Percentiles rank a stretch among this genome's conserved stretches.
Conservation (phyloP, 30 jellyfish, hydroid and myxozoan genomes). For the Chironex yamaguchii region DNA sequence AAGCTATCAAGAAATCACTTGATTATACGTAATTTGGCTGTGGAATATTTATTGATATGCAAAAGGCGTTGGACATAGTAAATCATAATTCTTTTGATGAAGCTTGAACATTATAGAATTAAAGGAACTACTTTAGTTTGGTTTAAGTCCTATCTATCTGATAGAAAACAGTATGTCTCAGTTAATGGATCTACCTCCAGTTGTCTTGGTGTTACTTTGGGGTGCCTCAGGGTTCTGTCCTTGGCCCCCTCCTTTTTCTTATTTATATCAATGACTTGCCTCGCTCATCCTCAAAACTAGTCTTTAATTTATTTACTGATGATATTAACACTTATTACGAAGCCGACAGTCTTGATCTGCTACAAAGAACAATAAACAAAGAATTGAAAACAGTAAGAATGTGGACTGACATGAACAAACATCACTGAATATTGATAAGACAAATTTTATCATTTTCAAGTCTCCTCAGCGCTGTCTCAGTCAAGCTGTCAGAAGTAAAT, state of each 20-base stretch:
- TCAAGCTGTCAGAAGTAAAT: neutral
- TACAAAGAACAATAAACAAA: too few relatives aligned
- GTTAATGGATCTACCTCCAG: slow-evolving; percentile 5
- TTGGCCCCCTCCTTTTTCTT: neutral
- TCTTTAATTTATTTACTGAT: too few relatives aligned
- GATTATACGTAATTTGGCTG: slow-evolving; percentile 15
- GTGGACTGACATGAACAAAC: too few relatives aligned
- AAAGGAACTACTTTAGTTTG: slow-evolving; percentile 30
- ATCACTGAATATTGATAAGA: too few relatives aligned
- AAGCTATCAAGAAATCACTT: slow-evolving; percentile 2
- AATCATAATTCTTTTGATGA: slow-evolving; percentile 34
- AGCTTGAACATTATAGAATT: slow-evolving; percentile 46
- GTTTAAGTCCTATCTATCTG: slow-evolving; percentile 50
- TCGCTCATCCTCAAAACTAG: too few relatives aligned
- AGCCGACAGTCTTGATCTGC: too few relatives aligned
- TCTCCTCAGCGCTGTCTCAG: neutral
- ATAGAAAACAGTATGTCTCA: slow-evolving; percentile 50
- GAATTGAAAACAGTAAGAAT: too few relatives aligned
- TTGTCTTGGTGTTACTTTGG: slow-evolving; percentile 3
- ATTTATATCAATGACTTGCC: too few relatives aligned
- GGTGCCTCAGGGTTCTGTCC: slow-evolving; percentile 59
- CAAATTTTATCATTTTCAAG: neutral
- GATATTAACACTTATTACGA: too few relatives aligned
- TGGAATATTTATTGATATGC: slow-evolving; percentile 54
- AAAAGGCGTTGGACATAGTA: slow-evolving; percentile 63